Evolutionary conservation across 2,888 invertebrate species (phyloP).

Genomic region (Caenorhabditis parvicauda): DNA sequence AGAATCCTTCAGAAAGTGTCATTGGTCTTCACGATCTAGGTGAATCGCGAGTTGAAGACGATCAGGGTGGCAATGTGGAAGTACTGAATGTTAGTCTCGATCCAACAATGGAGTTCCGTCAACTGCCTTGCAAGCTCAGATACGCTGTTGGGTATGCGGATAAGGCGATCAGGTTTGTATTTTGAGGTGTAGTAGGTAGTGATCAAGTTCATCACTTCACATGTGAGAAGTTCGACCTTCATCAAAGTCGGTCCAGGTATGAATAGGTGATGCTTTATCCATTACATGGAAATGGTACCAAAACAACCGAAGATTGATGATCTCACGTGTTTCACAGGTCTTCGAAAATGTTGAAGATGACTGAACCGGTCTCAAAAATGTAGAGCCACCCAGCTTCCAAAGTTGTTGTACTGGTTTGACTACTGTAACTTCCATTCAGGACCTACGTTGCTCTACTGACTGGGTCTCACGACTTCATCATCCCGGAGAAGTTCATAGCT

Average conservation of each 20-base stretch:
- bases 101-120: conserved; percentile 40
- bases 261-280: too few species aligned
- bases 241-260: too few species aligned
- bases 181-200: not conserved
- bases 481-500: conserved; percentile 40
- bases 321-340: too few species aligned
- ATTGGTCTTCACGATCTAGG: conserved; percentile 39
- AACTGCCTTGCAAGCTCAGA: conserved; percentile 37
- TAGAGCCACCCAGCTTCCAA: too few species aligned
- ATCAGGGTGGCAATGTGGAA: conserved; percentile 25
- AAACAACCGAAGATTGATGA: too few species aligned
- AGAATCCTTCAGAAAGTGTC: conserved; percentile 20
- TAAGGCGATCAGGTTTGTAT: conserved; percentile 27
- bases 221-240: too few species aligned
- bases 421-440: conserved; percentile 9
- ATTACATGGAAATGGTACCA: too few species aligned
- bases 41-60: conserved; percentile 29
- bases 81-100: conserved; percentile 35
- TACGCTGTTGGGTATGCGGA: conserved; percentile 37
- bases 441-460: conserved; percentile 40
- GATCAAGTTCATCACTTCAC: too few species aligned
- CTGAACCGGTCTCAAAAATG: too few species aligned
- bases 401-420: too few species aligned
- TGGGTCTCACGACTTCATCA: conserved; percentile 35
- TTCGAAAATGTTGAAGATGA: too few species aligned